Evolutionary conservation across 2,113 vertebrate genomes (phyloP).

Genomic region (Calonectris borealis): DNA sequence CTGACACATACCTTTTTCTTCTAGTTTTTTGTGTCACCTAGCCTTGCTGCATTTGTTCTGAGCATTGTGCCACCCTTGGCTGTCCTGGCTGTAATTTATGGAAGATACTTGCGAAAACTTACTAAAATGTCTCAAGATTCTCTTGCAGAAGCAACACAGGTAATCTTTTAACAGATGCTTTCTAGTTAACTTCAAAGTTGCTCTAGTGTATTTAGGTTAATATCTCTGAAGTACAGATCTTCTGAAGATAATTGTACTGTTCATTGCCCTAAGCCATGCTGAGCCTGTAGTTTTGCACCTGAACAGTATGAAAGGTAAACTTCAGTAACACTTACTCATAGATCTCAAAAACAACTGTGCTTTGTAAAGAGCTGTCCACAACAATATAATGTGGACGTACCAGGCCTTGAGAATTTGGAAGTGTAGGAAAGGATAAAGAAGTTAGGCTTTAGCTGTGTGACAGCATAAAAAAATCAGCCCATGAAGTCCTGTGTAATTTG

Average conservation of each 20-base stretch:
- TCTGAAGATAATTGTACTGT: neutral
- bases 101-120: slow-evolving; percentile 88
- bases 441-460: neutral
- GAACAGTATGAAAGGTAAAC: neutral
- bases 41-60: slow-evolving; percentile 89
- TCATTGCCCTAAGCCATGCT: neutral
- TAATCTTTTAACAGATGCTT: slow-evolving; percentile 24
- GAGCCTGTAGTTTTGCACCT: neutral
- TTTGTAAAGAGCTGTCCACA: neutral
- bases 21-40: slow-evolving; percentile 93
- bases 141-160: slow-evolving; percentile 92
- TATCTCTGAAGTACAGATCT: neutral
- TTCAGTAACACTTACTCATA: neutral
- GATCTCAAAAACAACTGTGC: neutral
- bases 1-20: slow-evolving; percentile 25
- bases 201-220: neutral
- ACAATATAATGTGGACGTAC: neutral
- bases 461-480: neutral
- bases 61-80: slow-evolving; percentile 90
- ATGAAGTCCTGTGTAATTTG: neutral
- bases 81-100: slow-evolving; percentile 85
- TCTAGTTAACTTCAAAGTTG: neutral
- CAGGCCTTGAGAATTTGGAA: neutral
- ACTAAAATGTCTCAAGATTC: slow-evolving; percentile 91
- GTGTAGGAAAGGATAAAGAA: neutral